Conservation (phyloP, 2,888 invertebrate species). For the Trilocha varians region DNA sequence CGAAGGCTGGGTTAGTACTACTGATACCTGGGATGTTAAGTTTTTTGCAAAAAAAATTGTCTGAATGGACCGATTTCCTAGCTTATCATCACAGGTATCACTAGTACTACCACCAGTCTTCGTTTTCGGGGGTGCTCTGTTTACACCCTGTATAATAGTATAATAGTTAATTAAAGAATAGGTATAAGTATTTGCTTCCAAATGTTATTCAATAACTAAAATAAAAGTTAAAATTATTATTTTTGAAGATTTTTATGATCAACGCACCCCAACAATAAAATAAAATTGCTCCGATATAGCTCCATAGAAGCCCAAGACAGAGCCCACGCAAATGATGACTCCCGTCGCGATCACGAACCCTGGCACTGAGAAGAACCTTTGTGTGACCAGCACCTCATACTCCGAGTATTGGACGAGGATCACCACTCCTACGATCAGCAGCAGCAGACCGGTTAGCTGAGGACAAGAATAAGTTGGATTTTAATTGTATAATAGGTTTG, state of each 20-base stretch:
- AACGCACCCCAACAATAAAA: conserved; percentile 81
- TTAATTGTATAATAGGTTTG: too few relatives aligned
- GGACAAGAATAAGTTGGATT: too few relatives aligned
- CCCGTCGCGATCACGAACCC: conserved; percentile 79
- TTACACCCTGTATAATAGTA: too few relatives aligned
- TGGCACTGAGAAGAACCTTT: conserved; percentile 78
- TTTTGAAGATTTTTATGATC: conserved; percentile 1
- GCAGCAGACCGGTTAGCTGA: conserved; percentile 83
- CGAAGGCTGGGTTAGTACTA: too few relatives aligned
- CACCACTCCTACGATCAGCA: conserved; percentile 80
- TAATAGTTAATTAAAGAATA: too few relatives aligned
- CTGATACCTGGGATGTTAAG: too few relatives aligned
- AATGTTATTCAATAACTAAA: not conserved
- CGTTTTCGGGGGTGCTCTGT: too few relatives aligned
- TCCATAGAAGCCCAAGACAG: conserved; percentile 89
- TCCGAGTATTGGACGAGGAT: conserved; percentile 71
- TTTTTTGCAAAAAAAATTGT: too few relatives aligned
- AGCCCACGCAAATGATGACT: conserved; percentile 78
- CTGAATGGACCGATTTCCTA: too few relatives aligned
- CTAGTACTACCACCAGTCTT: too few relatives aligned
- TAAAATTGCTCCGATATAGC: conserved; percentile 88
- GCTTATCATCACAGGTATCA: too few relatives aligned
- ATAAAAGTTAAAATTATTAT: not conserved
- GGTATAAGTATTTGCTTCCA: too few relatives aligned
- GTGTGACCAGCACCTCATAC: conserved; percentile 75